phyloP scores from a whole-genome alignment of 1,140 invertebrate species.

The Drosophila arawakana region DNA sequence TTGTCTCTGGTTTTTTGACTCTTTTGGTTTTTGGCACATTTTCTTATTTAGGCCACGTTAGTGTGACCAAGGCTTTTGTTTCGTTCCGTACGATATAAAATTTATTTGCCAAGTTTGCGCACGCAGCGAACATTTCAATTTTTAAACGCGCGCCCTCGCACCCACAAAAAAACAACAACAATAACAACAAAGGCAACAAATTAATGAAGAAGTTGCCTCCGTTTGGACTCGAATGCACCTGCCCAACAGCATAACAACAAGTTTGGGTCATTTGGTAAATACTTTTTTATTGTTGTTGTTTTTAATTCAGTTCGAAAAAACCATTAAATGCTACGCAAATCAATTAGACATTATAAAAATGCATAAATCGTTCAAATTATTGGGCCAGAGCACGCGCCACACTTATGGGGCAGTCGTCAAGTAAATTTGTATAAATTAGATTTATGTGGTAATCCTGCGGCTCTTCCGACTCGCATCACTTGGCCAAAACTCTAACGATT shows the following conservation, averaged over 20 bases:
- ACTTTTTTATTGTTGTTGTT: constrained; percentile 4
- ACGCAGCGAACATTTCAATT: constrained; percentile 75
- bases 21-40: constrained; percentile 32
- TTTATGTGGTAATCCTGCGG: constrained; percentile 32
- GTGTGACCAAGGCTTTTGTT: constrained; percentile 62
- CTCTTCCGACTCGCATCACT: constrained; percentile 19
- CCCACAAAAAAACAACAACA: constrained; percentile 34
- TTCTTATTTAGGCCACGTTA: constrained; percentile 77
- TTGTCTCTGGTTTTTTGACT: neutral
- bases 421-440: constrained; percentile 21
- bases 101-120: constrained; percentile 73
- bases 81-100: constrained; percentile 56
- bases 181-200: constrained; percentile 12
- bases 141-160: constrained; percentile 28
- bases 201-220: constrained; percentile 9
- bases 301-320: neutral
- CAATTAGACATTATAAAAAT: constrained; percentile 74
- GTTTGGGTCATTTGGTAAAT: constrained; percentile 34
- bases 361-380: constrained; percentile 56
- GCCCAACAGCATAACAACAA: constrained; percentile 38
- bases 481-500: neutral
- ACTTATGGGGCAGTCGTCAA: neutral
- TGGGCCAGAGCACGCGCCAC: constrained; percentile 55
- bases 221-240: constrained; percentile 58
- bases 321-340: constrained; percentile 59